phyloP scores from a whole-genome alignment of 2,797 vertebrate genomes.

The Lycodopsis pacificus region DNA sequence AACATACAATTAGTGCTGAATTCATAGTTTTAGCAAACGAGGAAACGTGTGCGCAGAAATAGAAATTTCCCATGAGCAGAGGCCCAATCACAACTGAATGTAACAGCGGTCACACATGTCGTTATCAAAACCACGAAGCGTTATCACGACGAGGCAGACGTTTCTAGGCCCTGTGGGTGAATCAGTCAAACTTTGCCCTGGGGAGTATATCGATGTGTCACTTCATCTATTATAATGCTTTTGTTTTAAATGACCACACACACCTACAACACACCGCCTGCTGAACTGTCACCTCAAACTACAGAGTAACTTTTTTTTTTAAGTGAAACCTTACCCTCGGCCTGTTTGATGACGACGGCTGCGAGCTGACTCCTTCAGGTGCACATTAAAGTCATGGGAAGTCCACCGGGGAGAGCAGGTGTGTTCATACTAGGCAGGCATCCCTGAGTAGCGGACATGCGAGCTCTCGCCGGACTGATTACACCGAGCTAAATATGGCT shows the following conservation, averaged over 20 bases:
- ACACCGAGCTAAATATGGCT: conserved; percentile 83
- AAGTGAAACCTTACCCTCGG: conserved; percentile 66
- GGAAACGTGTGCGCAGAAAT: conserved; percentile 1
- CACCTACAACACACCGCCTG: neutral
- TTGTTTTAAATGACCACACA: neutral
- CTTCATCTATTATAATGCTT: neutral
- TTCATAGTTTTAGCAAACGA: conserved; percentile 7
- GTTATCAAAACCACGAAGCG: conserved; percentile 31
- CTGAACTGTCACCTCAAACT: conserved; percentile 4
- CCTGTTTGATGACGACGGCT: conserved; percentile 30
- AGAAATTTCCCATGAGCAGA: conserved; percentile 28
- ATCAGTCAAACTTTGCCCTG: conserved; percentile 54
- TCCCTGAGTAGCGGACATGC: conserved; percentile 63
- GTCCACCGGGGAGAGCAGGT: conserved; percentile 74
- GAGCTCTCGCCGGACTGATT: conserved; percentile 78
- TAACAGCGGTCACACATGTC: conserved; percentile 19
- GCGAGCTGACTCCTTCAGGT: conserved; percentile 60
- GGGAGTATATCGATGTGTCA: conserved; percentile 2
- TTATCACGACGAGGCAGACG: conserved; percentile 38
- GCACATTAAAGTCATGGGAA: conserved; percentile 63
- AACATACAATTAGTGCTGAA: neutral
- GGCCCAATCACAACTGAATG: conserved; percentile 13
- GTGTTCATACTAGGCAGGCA: conserved; percentile 77
- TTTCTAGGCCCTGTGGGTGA: conserved; percentile 41
- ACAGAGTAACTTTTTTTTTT: conserved; percentile 6